Base-by-base conservation (phyloP, 2,797 vertebrate species). In the Hylomyscus alleni region DNA sequence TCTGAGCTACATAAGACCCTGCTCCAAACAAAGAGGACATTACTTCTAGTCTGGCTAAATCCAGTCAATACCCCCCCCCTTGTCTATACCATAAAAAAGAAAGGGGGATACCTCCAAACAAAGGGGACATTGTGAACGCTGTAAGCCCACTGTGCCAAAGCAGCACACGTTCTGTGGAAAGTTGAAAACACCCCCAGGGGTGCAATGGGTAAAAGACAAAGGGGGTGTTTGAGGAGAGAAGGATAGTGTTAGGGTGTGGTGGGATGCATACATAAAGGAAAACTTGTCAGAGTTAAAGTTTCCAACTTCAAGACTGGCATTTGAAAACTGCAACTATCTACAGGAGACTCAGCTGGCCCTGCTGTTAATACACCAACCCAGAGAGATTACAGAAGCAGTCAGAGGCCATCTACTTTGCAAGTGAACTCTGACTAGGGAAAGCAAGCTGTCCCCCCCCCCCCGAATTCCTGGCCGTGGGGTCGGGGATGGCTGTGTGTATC, bases 111-210 rank as follows among this genome's bases (percentile, higher is more conserved):
- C 17, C 17, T 91, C 50, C 0, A 1, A 90, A 96, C 91, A 95
- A 93, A 92, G 92, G 47, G 34, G 76, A n/a, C 29, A 52, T 67
- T 89, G 37, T 69, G 31, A 78, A 92, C 3, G 17, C 10, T 19
- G 15, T 1, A 52, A n/a, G 22, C 12, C 26, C 24, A 65, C 58
- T 83, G 81, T 62, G 90, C 89, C 94, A 95, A 91, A 95, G 65
- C 91, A 44, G 75, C 94, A 92, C 65, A 34, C 13, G 76, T 65
- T 85, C 69, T 50, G 93, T 26, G 81, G 85, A 60, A 76, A 75
- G 94, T 47, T 69, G 85, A 62, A 76, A 86, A 92, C 56, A 44
- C 85, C 80, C 91, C 34, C 81, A 13, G 93, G 34, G n/a, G 72
- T 69, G 24, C 85, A 85, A 54, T 54, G 24, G 4, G 5, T 31